Conservation (phyloP, 2,113 vertebrate species). For the Larimichthys crocea region DNA sequence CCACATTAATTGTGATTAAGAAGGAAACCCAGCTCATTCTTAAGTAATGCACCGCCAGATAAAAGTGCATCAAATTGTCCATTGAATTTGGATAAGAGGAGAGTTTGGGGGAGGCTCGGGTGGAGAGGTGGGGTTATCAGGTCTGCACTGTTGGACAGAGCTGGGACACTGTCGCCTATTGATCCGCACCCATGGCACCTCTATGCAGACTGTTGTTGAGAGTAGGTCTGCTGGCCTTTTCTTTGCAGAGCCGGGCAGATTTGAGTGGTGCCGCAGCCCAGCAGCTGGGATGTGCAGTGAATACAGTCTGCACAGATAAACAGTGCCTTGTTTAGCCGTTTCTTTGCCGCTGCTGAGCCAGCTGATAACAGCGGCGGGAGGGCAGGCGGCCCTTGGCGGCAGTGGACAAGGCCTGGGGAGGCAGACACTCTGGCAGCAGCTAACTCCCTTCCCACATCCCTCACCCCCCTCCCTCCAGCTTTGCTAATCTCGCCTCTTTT, state of each 20-base stretch:
- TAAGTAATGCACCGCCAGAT: background rate
- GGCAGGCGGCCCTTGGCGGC: constrained; percentile 84
- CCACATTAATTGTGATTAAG: constrained; percentile 19
- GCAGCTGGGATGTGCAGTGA: constrained; percentile 86
- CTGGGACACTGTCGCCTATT: constrained; percentile 74
- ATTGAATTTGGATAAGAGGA: constrained; percentile 17
- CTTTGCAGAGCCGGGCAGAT: constrained; percentile 88
- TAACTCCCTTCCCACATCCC: constrained; percentile 69
- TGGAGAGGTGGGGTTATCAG: constrained; percentile 30
- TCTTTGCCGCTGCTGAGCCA: constrained; percentile 88
- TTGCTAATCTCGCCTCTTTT: constrained; percentile 83
- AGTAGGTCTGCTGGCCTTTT: constrained; percentile 81
- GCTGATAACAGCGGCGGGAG: constrained; percentile 88
- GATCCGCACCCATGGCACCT: constrained; percentile 73
- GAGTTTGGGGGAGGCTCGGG: constrained; percentile 3
- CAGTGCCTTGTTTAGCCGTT: constrained; percentile 89
- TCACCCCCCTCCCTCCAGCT: constrained; percentile 54
- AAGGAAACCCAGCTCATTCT: background rate
- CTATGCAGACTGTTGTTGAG: constrained; percentile 83
- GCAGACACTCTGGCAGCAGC: constrained; percentile 92
- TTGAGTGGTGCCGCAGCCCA: constrained; percentile 89
- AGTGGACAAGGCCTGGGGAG: constrained; percentile 87
- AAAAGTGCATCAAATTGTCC: constrained; percentile 4
- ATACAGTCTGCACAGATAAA: constrained; percentile 90
- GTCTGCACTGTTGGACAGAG: constrained; percentile 47